Evolutionary conservation across 2,888 invertebrate genomes (phyloP).

Genomic region (Drosophila niveifrons): DNA sequence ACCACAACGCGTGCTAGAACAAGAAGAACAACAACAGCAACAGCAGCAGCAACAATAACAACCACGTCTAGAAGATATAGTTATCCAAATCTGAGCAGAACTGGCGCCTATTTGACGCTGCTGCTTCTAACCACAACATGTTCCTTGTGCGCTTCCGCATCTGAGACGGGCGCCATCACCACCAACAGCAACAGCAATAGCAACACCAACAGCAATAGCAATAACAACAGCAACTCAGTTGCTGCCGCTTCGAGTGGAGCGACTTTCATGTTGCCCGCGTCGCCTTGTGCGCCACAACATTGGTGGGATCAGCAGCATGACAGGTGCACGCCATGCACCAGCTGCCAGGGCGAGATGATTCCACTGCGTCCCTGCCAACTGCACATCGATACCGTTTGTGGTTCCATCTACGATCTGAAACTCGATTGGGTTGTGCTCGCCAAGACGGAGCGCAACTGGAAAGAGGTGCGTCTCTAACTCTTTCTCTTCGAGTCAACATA

Average conservation of each 20-base stretch:
- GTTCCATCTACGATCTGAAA: constrained; percentile 88
- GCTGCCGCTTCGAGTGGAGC: constrained; percentile 2
- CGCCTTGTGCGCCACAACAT: constrained; percentile 87
- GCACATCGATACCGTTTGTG: constrained; percentile 91
- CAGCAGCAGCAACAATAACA: constrained; percentile 23
- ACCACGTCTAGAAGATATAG: constrained; percentile 23
- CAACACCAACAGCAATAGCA: background rate
- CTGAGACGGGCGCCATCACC: constrained; percentile 5
- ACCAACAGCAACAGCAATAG: background rate
- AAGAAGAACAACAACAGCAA: constrained; percentile 10
- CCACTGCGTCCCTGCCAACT: constrained; percentile 91
- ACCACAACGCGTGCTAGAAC: constrained; percentile 31
- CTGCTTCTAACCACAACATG: constrained; percentile 82
- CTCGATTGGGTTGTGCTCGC: constrained; percentile 88
- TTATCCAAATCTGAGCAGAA: constrained; percentile 39
- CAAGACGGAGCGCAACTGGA: constrained; percentile 85
- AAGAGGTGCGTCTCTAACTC: constrained; percentile 78
- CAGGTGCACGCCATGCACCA: constrained; percentile 90
- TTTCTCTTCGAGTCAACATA: background rate
- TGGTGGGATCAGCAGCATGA: constrained; percentile 90
- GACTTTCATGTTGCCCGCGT: constrained; percentile 50
- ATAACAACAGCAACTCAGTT: background rate
- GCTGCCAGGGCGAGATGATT: constrained; percentile 88
- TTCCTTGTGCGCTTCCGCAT: constrained; percentile 77
- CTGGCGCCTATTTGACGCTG: constrained; percentile 69